phyloP scores from a whole-genome alignment of 1,140 invertebrate species.

The Diploscapter pachys region DNA sequence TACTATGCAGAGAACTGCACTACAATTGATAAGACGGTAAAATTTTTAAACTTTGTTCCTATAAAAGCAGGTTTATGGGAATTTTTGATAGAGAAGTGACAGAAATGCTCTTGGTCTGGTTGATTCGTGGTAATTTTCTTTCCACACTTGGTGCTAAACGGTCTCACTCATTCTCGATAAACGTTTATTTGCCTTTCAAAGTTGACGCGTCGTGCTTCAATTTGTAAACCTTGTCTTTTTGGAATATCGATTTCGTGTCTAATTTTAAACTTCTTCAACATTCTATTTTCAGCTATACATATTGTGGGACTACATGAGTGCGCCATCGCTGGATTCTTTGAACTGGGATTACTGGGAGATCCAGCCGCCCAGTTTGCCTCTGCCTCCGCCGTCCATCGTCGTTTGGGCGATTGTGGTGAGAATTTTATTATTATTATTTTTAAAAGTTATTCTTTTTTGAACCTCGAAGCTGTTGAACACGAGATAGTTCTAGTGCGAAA shows the following conservation, averaged over 20 bases:
- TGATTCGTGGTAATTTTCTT: neutral
- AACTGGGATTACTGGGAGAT: neutral
- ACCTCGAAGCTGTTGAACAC: neutral
- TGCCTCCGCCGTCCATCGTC: neutral
- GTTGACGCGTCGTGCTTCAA: neutral
- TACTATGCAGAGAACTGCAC: too few relatives aligned
- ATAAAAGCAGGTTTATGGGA: too few relatives aligned
- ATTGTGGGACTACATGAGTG: constrained; percentile 7
- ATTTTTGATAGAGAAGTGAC: too few relatives aligned
- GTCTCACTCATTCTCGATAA: neutral
- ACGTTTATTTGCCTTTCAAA: neutral
- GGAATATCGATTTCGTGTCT: neutral
- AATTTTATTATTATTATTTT: neutral
- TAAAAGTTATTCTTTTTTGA: neutral
- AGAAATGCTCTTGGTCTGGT: neutral
- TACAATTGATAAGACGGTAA: too few relatives aligned
- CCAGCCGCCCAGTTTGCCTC: neutral
- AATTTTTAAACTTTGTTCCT: too few relatives aligned
- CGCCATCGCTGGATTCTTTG: neutral
- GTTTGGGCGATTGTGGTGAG: neutral
- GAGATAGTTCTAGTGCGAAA: neutral
- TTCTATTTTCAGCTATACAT: constrained; percentile 1
- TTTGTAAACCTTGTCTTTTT: neutral
- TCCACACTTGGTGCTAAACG: neutral
- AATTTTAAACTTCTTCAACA: neutral